phyloP scores from a whole-genome alignment of 2,888 invertebrate genomes.

The Zhengitettix transpicula region DNA sequence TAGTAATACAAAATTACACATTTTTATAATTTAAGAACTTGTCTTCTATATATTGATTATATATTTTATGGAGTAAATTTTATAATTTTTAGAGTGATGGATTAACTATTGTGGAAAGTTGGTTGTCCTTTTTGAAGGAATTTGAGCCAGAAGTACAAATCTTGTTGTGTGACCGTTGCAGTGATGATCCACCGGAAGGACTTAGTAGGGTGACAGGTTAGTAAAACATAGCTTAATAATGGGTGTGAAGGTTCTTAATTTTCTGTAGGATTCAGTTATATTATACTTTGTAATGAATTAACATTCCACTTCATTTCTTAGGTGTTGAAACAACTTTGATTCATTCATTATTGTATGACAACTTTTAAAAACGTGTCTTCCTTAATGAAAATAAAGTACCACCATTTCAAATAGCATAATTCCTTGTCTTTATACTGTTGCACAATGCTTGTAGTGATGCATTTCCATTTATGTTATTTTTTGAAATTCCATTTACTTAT shows the following conservation, averaged over 20 bases:
- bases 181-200: constrained; percentile 22
- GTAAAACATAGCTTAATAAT: background rate
- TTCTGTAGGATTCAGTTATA: background rate
- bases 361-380: too few species aligned
- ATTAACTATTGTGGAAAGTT: constrained; percentile 26
- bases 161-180: constrained; percentile 36
- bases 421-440: too few species aligned
- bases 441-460: too few species aligned
- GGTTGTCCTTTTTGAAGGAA: constrained; percentile 29
- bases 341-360: too few species aligned
- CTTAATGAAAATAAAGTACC: too few species aligned
- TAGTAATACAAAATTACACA: background rate
- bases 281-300: background rate
- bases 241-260: background rate
- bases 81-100: constrained; percentile 23
- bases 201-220: constrained; percentile 20
- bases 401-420: too few species aligned
- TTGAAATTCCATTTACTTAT: too few species aligned
- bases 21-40: background rate
- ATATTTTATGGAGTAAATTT: background rate
- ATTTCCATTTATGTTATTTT: too few species aligned
- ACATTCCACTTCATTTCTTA: too few species aligned
- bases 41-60: background rate
- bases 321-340: too few species aligned
- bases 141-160: constrained; percentile 38